Evolutionary conservation across 1,140 invertebrate genomes (phyloP).

Genomic region (Pararge aegeria): DNA sequence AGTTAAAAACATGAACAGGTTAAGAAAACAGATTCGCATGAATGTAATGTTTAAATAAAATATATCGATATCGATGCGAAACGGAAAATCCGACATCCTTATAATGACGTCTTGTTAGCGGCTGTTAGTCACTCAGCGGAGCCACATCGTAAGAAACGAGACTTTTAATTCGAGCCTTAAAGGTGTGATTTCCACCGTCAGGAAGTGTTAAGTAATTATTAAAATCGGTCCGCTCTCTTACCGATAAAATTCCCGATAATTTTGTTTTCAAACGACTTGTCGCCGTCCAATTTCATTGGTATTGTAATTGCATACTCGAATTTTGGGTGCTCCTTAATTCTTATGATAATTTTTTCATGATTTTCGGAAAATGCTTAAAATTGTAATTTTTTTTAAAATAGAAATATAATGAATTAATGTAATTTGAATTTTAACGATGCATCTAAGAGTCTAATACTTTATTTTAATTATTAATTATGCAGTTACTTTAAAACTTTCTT

Average conservation of each 20-base stretch:
- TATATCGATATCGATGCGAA: constrained; percentile 52
- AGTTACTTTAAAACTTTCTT: no score
- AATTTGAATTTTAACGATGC: no score
- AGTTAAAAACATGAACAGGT: no score
- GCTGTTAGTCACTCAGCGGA: constrained; percentile 55
- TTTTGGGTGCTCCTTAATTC: background rate
- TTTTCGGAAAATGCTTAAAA: no score
- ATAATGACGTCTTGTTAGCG: constrained; percentile 72
- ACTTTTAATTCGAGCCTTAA: constrained; percentile 66
- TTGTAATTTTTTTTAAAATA: no score
- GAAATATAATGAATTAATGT: no score
- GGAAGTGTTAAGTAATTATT: constrained; percentile 71
- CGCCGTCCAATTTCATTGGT: constrained; percentile 20
- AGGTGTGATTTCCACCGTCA: constrained; percentile 69
- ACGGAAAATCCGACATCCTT: constrained; percentile 44
- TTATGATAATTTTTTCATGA: background rate
- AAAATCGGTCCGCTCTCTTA: constrained; percentile 50
- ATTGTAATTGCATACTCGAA: constrained; percentile 12
- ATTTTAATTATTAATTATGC: no score
- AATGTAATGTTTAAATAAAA: no score
- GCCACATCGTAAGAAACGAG: constrained; percentile 50
- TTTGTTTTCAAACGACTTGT: constrained; percentile 33
- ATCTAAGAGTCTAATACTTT: no score
- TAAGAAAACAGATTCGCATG: no score
- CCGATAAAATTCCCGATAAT: constrained; percentile 47